Evolutionary conservation across 1,140 invertebrate genomes (phyloP).

Genomic region (Drosophila sturtevanti): DNA sequence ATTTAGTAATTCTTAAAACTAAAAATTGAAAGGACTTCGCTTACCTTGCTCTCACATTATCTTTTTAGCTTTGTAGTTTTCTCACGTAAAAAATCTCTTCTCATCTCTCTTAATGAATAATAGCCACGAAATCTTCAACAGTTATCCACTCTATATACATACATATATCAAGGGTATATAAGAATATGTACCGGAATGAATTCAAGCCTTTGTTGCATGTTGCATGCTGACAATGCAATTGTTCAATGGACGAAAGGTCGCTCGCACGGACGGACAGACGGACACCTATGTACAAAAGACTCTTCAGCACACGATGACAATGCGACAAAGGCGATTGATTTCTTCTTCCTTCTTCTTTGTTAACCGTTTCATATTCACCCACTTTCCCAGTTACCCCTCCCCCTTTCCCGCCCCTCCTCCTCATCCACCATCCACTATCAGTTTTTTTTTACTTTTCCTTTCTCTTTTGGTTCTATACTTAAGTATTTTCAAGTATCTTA

Average conservation of each 20-base stretch:
- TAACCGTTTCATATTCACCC: constrained; percentile 20
- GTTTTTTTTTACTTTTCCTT: not conserved
- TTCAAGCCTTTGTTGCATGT: constrained; percentile 42
- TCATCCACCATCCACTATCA: no score
- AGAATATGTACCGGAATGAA: not conserved
- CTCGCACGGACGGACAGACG: not conserved
- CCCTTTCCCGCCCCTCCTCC: no score
- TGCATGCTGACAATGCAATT: constrained; percentile 60
- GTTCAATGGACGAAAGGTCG: constrained; percentile 16
- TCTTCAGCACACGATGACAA: constrained; percentile 44
- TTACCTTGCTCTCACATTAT: not conserved
- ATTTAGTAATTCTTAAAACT: no score
- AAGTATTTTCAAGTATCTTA: constrained; percentile 59
- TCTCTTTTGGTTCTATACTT: constrained; percentile 16
- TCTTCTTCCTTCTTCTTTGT: constrained; percentile 55
- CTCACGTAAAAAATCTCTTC: not conserved
- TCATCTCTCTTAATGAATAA: not conserved
- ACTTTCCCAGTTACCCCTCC: no score
- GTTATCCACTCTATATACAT: not conserved
- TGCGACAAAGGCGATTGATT: constrained; percentile 39
- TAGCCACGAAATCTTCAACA: not conserved
- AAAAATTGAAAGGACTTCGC: no score
- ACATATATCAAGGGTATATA: not conserved
- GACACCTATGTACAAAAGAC: constrained; percentile 14
- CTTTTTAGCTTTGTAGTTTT: not conserved